Percentiles rank a stretch among this genome's conserved stretches.
phyloP scores from a whole-genome alignment of 2,888 invertebrate genomes.

The Caenorhabditis imperialis region DNA sequence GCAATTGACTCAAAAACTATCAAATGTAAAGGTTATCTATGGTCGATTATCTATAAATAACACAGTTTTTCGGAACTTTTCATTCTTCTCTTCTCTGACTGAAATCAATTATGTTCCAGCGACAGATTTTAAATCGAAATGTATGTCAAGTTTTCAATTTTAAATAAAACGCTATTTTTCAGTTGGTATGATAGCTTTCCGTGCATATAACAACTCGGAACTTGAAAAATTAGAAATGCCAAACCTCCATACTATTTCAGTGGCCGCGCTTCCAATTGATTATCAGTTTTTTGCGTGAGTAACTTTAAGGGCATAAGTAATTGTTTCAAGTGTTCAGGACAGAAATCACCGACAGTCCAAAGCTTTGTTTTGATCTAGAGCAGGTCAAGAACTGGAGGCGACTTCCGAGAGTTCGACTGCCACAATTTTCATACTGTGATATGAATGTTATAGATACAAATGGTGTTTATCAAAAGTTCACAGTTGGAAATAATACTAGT shows the following conservation, averaged over 20 bases:
- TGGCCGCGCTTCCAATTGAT: not conserved
- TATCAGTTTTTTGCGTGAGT: not conserved
- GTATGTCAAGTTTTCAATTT: too few relatives aligned
- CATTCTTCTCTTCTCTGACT: not conserved
- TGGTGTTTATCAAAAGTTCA: not conserved
- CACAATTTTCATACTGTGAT: not conserved
- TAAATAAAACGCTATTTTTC: too few relatives aligned
- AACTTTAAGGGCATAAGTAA: not conserved
- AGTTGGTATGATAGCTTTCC: not conserved
- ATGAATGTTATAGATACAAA: not conserved
- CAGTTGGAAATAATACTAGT: not conserved
- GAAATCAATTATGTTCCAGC: constrained; percentile 1
- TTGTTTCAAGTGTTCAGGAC: not conserved
- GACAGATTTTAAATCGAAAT: not conserved
- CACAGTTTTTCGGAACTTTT: not conserved
- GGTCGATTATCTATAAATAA: not conserved
- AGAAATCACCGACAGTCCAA: not conserved
- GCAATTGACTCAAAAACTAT: constrained; percentile 3
- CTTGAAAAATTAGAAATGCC: not conserved
- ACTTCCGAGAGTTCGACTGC: not conserved
- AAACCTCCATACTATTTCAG: not conserved
- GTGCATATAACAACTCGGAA: not conserved
- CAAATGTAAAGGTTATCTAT: not conserved
- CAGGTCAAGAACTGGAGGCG: not conserved
- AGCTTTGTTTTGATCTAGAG: not conserved